Conservation (phyloP, 2,113 vertebrate genomes). For the Stegastes partitus region DNA sequence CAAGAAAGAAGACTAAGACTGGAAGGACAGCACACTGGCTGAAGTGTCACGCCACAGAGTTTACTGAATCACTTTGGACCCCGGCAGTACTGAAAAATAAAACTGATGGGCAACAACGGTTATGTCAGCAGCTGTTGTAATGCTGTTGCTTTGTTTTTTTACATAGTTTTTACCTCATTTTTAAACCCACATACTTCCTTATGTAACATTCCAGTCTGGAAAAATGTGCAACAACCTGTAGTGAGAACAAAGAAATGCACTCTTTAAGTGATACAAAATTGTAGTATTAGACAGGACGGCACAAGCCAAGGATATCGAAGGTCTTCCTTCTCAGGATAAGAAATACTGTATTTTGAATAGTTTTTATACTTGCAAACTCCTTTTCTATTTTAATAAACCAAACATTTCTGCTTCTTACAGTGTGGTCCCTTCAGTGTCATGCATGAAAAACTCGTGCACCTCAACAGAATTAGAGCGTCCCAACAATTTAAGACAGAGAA, state of each 20-base stretch:
- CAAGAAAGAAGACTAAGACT: slow-evolving; percentile 81
- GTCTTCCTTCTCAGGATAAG: slow-evolving; percentile 25
- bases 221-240: not conserved
- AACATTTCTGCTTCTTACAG: slow-evolving; percentile 28
- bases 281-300: not conserved
- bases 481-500: slow-evolving; percentile 26
- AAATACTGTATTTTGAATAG: slow-evolving; percentile 53
- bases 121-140: slow-evolving; percentile 21
- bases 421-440: not conserved
- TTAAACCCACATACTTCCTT: slow-evolving; percentile 20
- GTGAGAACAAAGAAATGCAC: slow-evolving; percentile 6
- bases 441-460: not conserved
- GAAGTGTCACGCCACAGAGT: not conserved
- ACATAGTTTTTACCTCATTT: slow-evolving; percentile 45
- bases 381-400: slow-evolving; percentile 61
- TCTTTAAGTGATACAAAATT: slow-evolving; percentile 1
- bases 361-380: slow-evolving; percentile 35
- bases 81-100: not conserved
- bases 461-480: not conserved
- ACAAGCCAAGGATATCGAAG: slow-evolving; percentile 7
- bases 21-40: not conserved
- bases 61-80: not conserved
- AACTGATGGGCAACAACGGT: not conserved
- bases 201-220: slow-evolving; percentile 46
- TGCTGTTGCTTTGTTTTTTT: slow-evolving; percentile 21